These are phyloP conservation scores for Paraescarpia echinospica DNA, from an alignment of 1,140 invertebrate genomes.

Conservation along the genomic window DNA sequence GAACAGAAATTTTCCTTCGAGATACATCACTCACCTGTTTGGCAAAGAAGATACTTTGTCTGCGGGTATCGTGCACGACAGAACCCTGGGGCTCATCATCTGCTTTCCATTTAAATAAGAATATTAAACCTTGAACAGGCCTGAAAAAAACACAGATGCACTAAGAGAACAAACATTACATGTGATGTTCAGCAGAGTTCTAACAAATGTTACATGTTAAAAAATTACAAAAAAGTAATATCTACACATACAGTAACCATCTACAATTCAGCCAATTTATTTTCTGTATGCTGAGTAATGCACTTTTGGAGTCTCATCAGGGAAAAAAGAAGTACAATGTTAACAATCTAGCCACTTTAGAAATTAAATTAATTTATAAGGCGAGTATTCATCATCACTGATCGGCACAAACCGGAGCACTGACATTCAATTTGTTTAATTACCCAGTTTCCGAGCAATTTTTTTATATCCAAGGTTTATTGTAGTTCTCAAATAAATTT, in stretches of 20 bases:
- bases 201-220: neutral
- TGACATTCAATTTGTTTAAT: too few relatives aligned
- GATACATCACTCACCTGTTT: slow-evolving; percentile 75
- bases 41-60: slow-evolving; percentile 93
- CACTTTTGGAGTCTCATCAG: too few relatives aligned
- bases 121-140: slow-evolving; percentile 96
- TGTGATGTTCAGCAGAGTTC: neutral
- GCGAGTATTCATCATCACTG: too few relatives aligned
- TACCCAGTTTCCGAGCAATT: too few relatives aligned
- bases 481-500: neutral
- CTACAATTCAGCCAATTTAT: too few relatives aligned
- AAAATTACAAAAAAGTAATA: neutral
- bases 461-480: too few relatives aligned
- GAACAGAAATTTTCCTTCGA: neutral
- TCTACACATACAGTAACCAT: neutral
- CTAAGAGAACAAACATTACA: neutral
- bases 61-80: slow-evolving; percentile 77
- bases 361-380: too few relatives aligned
- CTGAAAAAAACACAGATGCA: slow-evolving; percentile 61
- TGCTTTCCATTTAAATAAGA: slow-evolving; percentile 96
- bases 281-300: too few relatives aligned
- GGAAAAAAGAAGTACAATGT: too few relatives aligned
- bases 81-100: slow-evolving; percentile 83
- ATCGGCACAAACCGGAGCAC: too few relatives aligned
- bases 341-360: too few relatives aligned